A percentile compares a stretch with the other conserved stretches of the same genome.
Conservation (phyloP, 2,888 invertebrate genomes). For the Pristionchus mayeri region DNA sequence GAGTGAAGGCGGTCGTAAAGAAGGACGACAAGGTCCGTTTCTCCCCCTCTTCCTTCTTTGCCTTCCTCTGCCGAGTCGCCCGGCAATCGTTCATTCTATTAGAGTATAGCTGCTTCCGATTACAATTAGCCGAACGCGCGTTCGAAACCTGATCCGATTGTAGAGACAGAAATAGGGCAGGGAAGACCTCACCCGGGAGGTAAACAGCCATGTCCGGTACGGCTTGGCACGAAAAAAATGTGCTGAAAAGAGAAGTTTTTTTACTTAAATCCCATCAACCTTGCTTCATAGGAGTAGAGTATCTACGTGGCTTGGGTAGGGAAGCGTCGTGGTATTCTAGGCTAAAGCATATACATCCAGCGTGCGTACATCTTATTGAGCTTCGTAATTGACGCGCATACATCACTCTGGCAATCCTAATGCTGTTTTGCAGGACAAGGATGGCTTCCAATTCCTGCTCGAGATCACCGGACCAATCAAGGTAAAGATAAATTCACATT, state of each 20-base stretch:
- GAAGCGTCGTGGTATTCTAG: too few species aligned
- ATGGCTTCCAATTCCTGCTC: conserved; percentile 71
- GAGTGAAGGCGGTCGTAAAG: conserved; percentile 73
- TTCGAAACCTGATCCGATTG: not conserved
- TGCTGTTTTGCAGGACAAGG: conserved; percentile 62
- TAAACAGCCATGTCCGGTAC: too few species aligned
- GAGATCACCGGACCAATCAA: conserved; percentile 74
- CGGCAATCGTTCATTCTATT: not conserved
- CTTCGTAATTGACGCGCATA: too few species aligned
- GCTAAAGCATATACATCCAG: too few species aligned
- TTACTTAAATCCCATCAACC: too few species aligned
- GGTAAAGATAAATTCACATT: not conserved
- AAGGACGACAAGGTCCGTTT: conserved; percentile 71
- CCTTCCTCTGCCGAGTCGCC: not conserved
- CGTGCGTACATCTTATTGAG: too few species aligned
- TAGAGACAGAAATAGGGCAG: not conserved
- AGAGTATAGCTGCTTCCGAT: not conserved
- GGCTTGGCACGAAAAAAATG: too few species aligned
- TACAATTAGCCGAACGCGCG: not conserved
- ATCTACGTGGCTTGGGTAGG: too few species aligned
- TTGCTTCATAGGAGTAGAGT: too few species aligned
- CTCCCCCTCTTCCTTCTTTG: not conserved
- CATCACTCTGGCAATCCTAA: too few species aligned
- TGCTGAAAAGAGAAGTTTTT: too few species aligned
- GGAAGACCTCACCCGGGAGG: too few species aligned